Evolutionary conservation across 2,797 vertebrate species (phyloP), one percentile per base, ranked within the genome.

Genomic region (Martes flavigula): DNA sequence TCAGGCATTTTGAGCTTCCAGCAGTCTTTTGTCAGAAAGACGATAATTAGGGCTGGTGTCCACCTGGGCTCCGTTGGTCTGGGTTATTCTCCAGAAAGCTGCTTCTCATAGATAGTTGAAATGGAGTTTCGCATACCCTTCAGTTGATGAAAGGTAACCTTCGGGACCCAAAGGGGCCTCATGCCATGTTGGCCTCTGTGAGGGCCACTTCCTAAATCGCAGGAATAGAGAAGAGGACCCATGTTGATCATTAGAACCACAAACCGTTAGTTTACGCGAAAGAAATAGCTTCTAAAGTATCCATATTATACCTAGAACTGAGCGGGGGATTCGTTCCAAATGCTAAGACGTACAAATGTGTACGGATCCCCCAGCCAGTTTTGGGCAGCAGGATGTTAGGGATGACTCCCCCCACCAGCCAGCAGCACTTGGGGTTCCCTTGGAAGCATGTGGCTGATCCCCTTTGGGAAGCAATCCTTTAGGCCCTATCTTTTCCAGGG

Each of bases 321-420:
- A 73, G 72, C 32, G 27, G 10, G 7, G 40, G 58, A 38, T 54
- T 96, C 78, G 17, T 5, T 72, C 40, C 48, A 25, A 60, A 68
- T 3, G n/a, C 27, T 54, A 17, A 32, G 25, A n/a, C 1, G 2
- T 4, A 7, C 72, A 13, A 23, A 12, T 2, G 1, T 35, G 8
- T 48, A 21, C 23, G 11, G 11, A 10, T 38, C 51, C 46, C 3
- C 27, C 1, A 5, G 82, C 43, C 23, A 17, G 2, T 10, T 17
- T 18, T n/a, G 56, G 32, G 13, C 5, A 25, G n/a, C 46, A 23
- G 35, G 43, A 86, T 21, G 73, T 48, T 15, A 15, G 0, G 1
- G 72, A 10, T 2, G 38, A 43, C 58, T 12, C 14, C 13, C n/a
- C 38, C 7, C n/a, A 1, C 14, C 14, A 51, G 48, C 15, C 15